Evolutionary conservation across 2,113 vertebrate species (phyloP).

Genomic region (Saguinus midas): DNA sequence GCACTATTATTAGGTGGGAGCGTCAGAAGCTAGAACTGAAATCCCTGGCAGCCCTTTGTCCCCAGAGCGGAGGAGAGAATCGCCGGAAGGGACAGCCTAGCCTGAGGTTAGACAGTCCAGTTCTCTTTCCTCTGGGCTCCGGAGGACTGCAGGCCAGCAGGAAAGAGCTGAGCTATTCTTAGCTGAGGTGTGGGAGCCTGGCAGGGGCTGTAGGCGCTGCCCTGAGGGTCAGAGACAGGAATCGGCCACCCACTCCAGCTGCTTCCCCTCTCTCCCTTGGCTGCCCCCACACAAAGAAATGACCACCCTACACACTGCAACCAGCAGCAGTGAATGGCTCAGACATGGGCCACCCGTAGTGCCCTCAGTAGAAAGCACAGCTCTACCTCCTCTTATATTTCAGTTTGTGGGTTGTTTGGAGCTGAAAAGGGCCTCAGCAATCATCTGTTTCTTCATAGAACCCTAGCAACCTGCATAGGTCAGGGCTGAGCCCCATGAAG

Average conservation of each 20-base stretch:
- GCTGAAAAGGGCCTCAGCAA: not conserved
- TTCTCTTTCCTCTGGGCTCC: conserved; percentile 54
- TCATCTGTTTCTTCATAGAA: not conserved
- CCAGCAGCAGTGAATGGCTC: not conserved
- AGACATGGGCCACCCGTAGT: not conserved
- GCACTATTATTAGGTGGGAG: conserved; percentile 46
- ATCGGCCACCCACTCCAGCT: conserved; percentile 63
- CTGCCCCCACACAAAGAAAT: conserved; percentile 52
- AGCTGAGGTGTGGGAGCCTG: conserved; percentile 53
- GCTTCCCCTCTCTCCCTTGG: conserved; percentile 57
- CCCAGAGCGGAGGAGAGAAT: conserved; percentile 75
- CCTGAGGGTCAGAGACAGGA: conserved; percentile 61
- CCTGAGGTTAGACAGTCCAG: conserved; percentile 55
- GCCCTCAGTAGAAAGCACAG: not conserved
- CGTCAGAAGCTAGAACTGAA: conserved; percentile 5
- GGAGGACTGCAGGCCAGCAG: conserved; percentile 41
- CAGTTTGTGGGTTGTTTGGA: not conserved
- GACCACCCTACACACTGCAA: not conserved
- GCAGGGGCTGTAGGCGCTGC: conserved; percentile 54
- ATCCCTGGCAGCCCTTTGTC: conserved; percentile 61
- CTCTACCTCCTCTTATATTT: not conserved
- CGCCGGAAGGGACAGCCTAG: conserved; percentile 77
- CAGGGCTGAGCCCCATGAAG: not conserved
- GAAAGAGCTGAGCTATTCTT: conserved; percentile 74
- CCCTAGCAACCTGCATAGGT: not conserved